Conservation (phyloP, 2,113 vertebrate species). For the Lagopus muta region DNA sequence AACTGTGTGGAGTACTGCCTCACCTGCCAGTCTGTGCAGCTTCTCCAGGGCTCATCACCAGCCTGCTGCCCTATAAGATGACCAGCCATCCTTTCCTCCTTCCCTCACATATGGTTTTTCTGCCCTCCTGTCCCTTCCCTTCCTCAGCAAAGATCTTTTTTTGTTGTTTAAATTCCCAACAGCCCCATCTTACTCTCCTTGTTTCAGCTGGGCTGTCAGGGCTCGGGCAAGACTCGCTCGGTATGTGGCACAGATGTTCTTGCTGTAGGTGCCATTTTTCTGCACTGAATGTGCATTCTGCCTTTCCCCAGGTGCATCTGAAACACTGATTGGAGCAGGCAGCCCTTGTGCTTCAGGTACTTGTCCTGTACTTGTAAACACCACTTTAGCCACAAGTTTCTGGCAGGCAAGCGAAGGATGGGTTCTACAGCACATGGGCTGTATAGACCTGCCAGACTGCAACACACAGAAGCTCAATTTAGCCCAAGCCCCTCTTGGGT, state of each 20-base stretch:
- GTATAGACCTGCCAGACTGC: not conserved
- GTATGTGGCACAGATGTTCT: not conserved
- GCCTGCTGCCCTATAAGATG: constrained; percentile 9
- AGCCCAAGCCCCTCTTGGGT: not conserved
- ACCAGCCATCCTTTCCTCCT: constrained; percentile 13
- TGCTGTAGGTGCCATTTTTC: not conserved
- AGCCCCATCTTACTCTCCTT: not conserved
- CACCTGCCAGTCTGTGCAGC: constrained; percentile 28
- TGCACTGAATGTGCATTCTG: not conserved
- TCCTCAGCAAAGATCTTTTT: not conserved
- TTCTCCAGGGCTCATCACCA: constrained; percentile 51
- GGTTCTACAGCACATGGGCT: not conserved
- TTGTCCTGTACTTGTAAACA: not conserved
- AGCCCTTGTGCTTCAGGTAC: not conserved
- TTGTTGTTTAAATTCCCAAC: not conserved
- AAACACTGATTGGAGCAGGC: not conserved
- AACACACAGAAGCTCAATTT: not conserved
- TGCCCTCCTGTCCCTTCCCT: constrained; percentile 16
- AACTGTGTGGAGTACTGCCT: not conserved
- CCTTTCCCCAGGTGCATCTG: not conserved
- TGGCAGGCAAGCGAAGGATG: not conserved
- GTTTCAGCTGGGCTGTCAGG: not conserved
- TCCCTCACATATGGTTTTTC: not conserved
- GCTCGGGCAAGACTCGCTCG: not conserved
- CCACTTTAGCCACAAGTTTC: not conserved